A percentile compares a stretch with the other conserved stretches of the same genome.
phyloP scores from a whole-genome alignment of 2,797 vertebrate species.

The Apogon talboti region DNA sequence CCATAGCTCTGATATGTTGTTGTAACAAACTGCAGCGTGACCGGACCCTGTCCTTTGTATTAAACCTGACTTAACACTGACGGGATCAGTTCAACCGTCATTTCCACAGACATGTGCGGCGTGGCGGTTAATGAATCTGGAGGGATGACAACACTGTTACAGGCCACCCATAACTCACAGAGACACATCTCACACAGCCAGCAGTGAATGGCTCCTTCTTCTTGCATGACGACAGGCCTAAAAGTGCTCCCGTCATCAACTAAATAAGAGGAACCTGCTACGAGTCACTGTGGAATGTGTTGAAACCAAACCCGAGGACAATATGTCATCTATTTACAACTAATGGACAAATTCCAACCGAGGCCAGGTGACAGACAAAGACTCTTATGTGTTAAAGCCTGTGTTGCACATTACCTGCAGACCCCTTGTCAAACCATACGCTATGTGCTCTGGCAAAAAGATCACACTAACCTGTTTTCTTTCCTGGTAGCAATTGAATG shows the following conservation, averaged over 20 bases:
- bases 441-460: slow-evolving; percentile 16
- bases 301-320: slow-evolving; percentile 24
- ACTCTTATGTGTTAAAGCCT: slow-evolving; percentile 51
- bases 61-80: slow-evolving; percentile 54
- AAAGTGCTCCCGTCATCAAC: slow-evolving; percentile 34
- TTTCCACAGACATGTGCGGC: slow-evolving; percentile 45
- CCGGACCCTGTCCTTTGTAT: slow-evolving; percentile 65
- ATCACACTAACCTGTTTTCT: slow-evolving; percentile 60
- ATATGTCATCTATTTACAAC: slow-evolving; percentile 34
- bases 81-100: slow-evolving; percentile 47
- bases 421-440: slow-evolving; percentile 19
- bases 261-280: slow-evolving; percentile 6
- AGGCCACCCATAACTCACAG: slow-evolving; percentile 23
- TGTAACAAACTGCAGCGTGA: slow-evolving; percentile 70
- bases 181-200: slow-evolving; percentile 38
- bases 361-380: slow-evolving; percentile 33
- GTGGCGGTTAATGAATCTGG: slow-evolving; percentile 56
- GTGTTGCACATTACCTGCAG: slow-evolving; percentile 30
- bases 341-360: slow-evolving; percentile 22
- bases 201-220: slow-evolving; percentile 40
- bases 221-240: slow-evolving; percentile 25
- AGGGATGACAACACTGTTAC: slow-evolving; percentile 51
- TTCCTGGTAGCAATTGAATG: slow-evolving; percentile 58
- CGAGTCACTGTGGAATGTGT: slow-evolving; percentile 24
- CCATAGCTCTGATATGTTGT: slow-evolving; percentile 68